These are phyloP conservation scores for Pterois miles DNA, from an alignment of 2,797 vertebrate genomes.

Conservation along the genomic window DNA sequence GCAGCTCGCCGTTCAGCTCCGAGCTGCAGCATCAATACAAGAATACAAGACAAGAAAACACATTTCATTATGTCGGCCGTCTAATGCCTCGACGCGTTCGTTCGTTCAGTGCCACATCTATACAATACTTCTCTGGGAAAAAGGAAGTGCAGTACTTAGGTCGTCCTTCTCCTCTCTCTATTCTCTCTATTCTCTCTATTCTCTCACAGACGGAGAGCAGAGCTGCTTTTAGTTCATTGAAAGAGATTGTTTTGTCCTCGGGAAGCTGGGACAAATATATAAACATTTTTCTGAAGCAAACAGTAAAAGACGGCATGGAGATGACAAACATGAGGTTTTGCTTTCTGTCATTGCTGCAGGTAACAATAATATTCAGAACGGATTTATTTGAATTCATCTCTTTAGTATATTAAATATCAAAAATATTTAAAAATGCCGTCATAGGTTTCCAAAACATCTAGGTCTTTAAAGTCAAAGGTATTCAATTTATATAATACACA, in stretches of 20 bases:
- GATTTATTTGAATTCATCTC: too few relatives aligned
- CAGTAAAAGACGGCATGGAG: too few relatives aligned
- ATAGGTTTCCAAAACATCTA: too few relatives aligned
- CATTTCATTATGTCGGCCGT: background rate
- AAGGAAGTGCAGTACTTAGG: background rate
- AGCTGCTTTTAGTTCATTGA: background rate
- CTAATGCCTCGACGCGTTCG: background rate
- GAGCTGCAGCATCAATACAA: conserved; percentile 4
- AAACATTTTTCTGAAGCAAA: background rate
- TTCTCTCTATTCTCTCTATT: too few relatives aligned
- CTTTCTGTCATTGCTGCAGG: too few relatives aligned
- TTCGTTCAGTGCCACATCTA: background rate
- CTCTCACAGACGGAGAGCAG: background rate
- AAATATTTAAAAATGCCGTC: too few relatives aligned
- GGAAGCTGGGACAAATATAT: background rate
- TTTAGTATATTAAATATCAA: too few relatives aligned
- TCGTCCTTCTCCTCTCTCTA: background rate
- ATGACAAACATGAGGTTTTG: too few relatives aligned
- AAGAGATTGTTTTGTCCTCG: background rate
- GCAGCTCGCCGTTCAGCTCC: background rate
- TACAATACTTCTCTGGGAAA: background rate
- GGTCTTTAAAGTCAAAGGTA: too few relatives aligned
- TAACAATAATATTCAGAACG: too few relatives aligned
- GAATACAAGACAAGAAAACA: background rate
- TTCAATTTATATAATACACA: too few relatives aligned